These are phyloP conservation scores for Boloria selene DNA, from an alignment of 2,888 invertebrate species.

Conservation along the genomic window DNA sequence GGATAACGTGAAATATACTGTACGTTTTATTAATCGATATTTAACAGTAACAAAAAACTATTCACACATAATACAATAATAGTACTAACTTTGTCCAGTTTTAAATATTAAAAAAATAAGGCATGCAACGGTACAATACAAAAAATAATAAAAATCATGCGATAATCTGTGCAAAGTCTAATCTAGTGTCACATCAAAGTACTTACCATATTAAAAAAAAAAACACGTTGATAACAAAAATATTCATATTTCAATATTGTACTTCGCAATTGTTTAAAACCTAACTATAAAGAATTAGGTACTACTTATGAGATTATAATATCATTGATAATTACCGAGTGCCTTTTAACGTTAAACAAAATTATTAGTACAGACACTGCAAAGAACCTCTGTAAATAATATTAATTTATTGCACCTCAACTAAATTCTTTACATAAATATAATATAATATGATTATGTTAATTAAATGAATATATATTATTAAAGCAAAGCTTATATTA, in stretches of 20 bases:
- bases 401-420: constrained; percentile 1
- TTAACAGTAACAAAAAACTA: constrained; percentile 1
- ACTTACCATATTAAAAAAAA: constrained; percentile 7
- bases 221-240: background rate
- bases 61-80: constrained; percentile 7
- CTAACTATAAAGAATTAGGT: no score
- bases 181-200: background rate
- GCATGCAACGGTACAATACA: background rate
- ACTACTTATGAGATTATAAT: no score
- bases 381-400: background rate
- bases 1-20: constrained; percentile 51
- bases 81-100: background rate
- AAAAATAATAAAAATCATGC: background rate
- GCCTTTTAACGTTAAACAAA: background rate
- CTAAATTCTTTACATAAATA: background rate
- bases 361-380: background rate
- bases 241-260: no score
- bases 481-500: constrained; percentile 15
- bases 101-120: constrained; percentile 4
- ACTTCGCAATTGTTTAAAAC: no score
- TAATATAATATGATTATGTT: background rate
- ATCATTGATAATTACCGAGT: background rate
- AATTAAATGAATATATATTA: background rate
- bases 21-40: background rate
- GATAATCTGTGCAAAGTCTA: constrained; percentile 10